Evolutionary conservation across 2,113 vertebrate genomes (phyloP), one percentile per base, ranked within the genome.

Genomic region (Tympanuchus pallidicinctus): DNA sequence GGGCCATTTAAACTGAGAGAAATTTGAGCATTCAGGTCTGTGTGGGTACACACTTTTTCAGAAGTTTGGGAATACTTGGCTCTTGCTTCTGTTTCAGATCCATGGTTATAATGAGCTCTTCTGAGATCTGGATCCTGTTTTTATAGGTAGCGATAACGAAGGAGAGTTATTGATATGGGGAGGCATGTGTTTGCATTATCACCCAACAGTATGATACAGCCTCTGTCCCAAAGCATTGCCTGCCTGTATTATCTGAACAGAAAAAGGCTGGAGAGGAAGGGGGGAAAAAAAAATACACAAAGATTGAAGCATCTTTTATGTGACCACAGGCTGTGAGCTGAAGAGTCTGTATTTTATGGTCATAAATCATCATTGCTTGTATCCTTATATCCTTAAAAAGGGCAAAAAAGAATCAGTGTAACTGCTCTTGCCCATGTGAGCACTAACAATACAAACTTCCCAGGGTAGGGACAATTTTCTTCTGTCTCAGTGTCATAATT

Each of bases 401-500:
- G 86, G 24, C 84, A 84, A 82, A 92, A 60, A 74, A 88, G 70
- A n/a, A 59, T 64, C 11, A 4, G 19, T 81, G 30, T 76, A 72
- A 54, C 34, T 72, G 28, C 88, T 92, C 12, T 13, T 86, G 80
- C 52, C 74, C 75, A 0, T 66, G 18, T 59, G 77, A 77, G 70
- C 21, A 4, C 52, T 82, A 63, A 11, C 2, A 61, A 30, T 57
- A 61, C 13, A 27, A 93, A 81, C 65, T 81, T 94, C 34, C 30
- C 32, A 40, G 86, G 52, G 4, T 77, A 94, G 82, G 65, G 73
- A 86, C 88, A 65, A 32, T 78, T 90, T 94, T 42, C 34, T 89
- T 92, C 59, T 92, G 52, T 84, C 86, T 88, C 74, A 48, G 7
- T 87, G 76, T 78, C 82, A 50, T 88, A 86, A 83, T 90, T 94